Conservation (phyloP, 2,888 invertebrate species). For the Tricholauxania praeusta region DNA sequence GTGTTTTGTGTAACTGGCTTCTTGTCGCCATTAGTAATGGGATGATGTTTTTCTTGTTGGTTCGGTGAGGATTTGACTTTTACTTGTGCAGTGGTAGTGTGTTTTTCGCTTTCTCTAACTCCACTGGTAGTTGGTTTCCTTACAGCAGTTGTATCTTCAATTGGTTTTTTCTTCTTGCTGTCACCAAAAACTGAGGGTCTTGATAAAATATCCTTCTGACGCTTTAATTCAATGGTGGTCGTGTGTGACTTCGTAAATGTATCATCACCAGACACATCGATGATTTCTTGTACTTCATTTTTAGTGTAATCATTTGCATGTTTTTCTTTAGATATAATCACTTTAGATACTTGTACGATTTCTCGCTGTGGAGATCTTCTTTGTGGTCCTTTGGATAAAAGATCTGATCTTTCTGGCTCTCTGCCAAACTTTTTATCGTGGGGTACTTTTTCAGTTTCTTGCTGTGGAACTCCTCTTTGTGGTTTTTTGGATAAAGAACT, state of each 20-base stretch:
- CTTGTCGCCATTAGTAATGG: constrained; percentile 42
- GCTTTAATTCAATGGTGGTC: constrained; percentile 56
- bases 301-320: constrained; percentile 23
- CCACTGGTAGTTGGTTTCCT: constrained; percentile 33
- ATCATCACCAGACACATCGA: constrained; percentile 36
- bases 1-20: constrained; percentile 47
- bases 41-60: constrained; percentile 20
- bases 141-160: constrained; percentile 40
- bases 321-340: neutral
- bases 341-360: constrained; percentile 34
- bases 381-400: constrained; percentile 8
- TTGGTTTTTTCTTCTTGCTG: neutral
- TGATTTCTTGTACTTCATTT: constrained; percentile 34
- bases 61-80: neutral
- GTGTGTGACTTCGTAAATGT: constrained; percentile 55
- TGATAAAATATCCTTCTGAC: constrained; percentile 69
- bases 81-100: neutral
- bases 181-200: constrained; percentile 67
- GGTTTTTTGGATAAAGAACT: too few species aligned
- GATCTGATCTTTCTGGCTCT: too few species aligned
- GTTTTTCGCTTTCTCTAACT: constrained; percentile 39
- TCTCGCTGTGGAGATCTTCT: constrained; percentile 26
- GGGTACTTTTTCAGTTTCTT: too few species aligned
- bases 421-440: too few species aligned
- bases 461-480: too few species aligned